These are phyloP conservation scores for Eristalis intricaria DNA, from an alignment of 2,888 invertebrate genomes.

Conservation along the genomic window DNA sequence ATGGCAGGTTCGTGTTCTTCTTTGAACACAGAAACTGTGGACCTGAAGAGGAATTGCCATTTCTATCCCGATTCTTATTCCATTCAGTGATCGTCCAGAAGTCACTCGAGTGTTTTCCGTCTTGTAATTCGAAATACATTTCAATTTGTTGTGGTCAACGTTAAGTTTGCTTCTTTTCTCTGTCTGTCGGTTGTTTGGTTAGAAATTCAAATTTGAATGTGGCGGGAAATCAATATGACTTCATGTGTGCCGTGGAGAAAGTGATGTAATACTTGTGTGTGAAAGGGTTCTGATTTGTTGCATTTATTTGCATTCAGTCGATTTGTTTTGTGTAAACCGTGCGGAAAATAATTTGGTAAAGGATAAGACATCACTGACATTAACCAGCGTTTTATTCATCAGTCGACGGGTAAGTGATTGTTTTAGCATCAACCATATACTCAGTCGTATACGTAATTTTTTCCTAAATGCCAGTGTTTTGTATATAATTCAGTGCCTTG, in stretches of 20 bases:
- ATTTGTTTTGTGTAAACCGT: neutral
- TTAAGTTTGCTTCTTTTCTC: neutral
- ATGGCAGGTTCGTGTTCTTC: constrained; percentile 41
- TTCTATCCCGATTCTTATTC: constrained; percentile 59
- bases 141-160: neutral
- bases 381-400: too few relatives aligned
- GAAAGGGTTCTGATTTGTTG: neutral
- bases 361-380: neutral
- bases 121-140: constrained; percentile 24
- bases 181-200: neutral
- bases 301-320: neutral
- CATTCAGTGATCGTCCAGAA: constrained; percentile 44
- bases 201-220: neutral
- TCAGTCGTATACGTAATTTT: neutral
- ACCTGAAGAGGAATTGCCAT: constrained; percentile 36
- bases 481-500: too few relatives aligned
- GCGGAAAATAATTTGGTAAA: neutral
- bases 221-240: constrained; percentile 17
- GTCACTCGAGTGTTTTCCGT: constrained; percentile 51
- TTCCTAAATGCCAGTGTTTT: too few relatives aligned
- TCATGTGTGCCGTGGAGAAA: neutral
- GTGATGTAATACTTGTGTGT: neutral
- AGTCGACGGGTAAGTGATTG: neutral
- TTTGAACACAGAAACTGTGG: constrained; percentile 18
- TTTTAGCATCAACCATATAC: neutral